Conservation (phyloP, 2,113 vertebrate genomes). For the Leptodactylus fuscus region DNA sequence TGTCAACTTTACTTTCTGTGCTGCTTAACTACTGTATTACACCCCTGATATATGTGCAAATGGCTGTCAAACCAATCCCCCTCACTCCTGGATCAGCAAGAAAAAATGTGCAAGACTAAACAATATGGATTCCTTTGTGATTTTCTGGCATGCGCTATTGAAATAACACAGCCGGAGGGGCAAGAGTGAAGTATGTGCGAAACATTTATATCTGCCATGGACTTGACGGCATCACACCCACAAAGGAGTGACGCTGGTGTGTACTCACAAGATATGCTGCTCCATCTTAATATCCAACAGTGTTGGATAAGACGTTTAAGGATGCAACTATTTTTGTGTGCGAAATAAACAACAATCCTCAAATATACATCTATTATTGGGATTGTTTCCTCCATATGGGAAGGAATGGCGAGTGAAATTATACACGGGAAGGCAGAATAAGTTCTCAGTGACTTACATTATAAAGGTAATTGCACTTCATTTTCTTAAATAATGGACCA, state of each 20-base stretch:
- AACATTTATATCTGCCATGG: constrained; percentile 54
- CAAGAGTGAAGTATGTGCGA: constrained; percentile 65
- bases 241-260: not conserved
- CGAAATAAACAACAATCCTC: no score
- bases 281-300: no score
- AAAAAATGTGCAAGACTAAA: constrained; percentile 66
- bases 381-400: no score
- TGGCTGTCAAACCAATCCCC: constrained; percentile 32
- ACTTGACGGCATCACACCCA: not conserved
- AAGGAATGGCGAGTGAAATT: no score
- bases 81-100: constrained; percentile 40
- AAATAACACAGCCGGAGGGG: constrained; percentile 60
- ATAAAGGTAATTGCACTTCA: no score
- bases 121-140: constrained; percentile 72
- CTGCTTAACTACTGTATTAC: constrained; percentile 35
- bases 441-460: no score
- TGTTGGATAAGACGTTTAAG: no score
- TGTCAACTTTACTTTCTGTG: not conserved
- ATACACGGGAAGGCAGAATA: no score
- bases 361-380: no score
- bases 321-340: no score
- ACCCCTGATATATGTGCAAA: constrained; percentile 4
- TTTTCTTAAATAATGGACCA: no score
- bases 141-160: constrained; percentile 62
- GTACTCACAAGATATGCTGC: not conserved